Percentiles rank a stretch among this genome's conserved stretches.
phyloP scores from a whole-genome alignment of 2,888 invertebrate species.

The Cheilosia vernalis region DNA sequence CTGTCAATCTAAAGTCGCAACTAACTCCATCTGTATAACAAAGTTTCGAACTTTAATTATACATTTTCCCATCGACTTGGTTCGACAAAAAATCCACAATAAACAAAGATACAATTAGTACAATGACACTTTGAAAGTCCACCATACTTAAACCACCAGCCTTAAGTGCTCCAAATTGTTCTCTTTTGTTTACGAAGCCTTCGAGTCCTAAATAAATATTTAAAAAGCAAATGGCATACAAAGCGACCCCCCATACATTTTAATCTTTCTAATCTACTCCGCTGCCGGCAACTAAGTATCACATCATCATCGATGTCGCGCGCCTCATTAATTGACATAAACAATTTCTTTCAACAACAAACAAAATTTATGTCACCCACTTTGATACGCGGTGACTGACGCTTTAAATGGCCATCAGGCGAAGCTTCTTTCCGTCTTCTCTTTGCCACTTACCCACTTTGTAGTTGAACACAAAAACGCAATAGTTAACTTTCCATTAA shows the following conservation, averaged over 20 bases:
- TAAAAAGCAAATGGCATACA: conserved; percentile 29
- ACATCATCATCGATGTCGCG: conserved; percentile 5
- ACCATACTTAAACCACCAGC: neutral
- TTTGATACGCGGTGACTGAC: conserved; percentile 33
- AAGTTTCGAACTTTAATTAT: too few relatives aligned
- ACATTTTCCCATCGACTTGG: too few relatives aligned
- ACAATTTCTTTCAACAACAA: conserved; percentile 29
- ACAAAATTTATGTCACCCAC: conserved; percentile 57
- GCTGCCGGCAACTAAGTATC: conserved; percentile 13
- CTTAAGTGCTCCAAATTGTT: neutral
- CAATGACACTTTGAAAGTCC: neutral
- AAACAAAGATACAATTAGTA: neutral
- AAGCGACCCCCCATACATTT: conserved; percentile 27
- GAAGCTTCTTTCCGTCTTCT: neutral
- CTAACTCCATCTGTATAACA: too few relatives aligned
- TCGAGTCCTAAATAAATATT: conserved; percentile 18
- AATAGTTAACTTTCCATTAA: conserved; percentile 37
- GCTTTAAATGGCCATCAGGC: conserved; percentile 24
- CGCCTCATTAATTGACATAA: conserved; percentile 28
- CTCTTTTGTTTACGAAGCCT: neutral
- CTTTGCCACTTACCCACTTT: neutral
- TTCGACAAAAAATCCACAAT: too few relatives aligned
- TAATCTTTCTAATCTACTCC: conserved; percentile 25
- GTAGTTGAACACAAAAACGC: conserved; percentile 4
- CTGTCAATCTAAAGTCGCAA: too few relatives aligned